Base-by-base conservation (phyloP, 2,113 vertebrate genomes). In the Mungos mungo region DNA sequence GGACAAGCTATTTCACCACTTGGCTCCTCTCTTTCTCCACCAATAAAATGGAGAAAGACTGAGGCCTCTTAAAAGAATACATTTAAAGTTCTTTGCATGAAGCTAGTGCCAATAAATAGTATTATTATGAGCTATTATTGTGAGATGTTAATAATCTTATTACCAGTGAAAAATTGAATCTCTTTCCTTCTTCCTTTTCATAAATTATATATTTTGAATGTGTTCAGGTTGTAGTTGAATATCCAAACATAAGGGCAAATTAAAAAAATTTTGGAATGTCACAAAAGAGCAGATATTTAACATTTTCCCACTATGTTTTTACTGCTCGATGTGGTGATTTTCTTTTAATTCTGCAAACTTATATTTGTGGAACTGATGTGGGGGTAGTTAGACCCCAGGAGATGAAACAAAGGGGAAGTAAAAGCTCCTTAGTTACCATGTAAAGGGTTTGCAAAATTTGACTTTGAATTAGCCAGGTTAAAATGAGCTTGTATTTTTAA, bases 391-490 rank as follows among this genome's bases (percentile, higher is more conserved):
- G 81, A 88, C 45, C 83, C 94, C 80, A 68, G n/a, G 85, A 94
- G 87, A 90, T 81, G 69, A 91, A 52, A 54, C n/a, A 63, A 60
- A 82, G 50, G 50, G 45, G 66, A 88, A 96, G 71, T 35, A 81
- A 95, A 95, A 93, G 68, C 81, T 96, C 33, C 2, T 95, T 95
- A 86, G 82, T 90, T 88, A 95, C 63, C 33, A 35, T 57, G 88
- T 95, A 90, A 94, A 41, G 68, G 74, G 33, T 72, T 93, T 85
- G 72, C 57, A 52, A 88, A 94, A 96, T 89, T 71, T 94, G 95
- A 93, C 90, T 98, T 97, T 96, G 95, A 97, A 93, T 97, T 96
- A 89, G 79, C 54, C 76, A 50, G 72, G 88, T 98, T 97, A 88
- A 93, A 96, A 93, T 95, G 77, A 94, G 88, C 96, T 93, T 91